Percentiles rank a stretch among this genome's conserved stretches.
phyloP scores from a whole-genome alignment of 2,888 invertebrate genomes.

The Melanchra persicariae region DNA sequence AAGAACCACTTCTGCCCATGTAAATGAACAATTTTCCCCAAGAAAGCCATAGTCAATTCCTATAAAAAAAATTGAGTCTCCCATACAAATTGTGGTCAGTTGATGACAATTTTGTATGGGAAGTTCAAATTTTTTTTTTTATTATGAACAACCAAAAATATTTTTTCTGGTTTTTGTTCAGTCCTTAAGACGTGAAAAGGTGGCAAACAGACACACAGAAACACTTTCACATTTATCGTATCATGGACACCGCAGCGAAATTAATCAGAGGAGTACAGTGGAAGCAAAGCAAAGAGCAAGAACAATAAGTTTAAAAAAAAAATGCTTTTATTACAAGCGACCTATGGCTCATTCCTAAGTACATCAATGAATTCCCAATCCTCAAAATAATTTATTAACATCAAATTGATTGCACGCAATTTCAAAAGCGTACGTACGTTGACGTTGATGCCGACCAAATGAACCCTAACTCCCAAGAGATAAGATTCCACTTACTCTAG shows the following conservation, averaged over 20 bases:
- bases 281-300: not conserved
- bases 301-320: too few species aligned
- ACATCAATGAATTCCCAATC: slow-evolving; percentile 15
- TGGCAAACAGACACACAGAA: not conserved
- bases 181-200: not conserved
- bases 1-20: too few species aligned
- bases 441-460: slow-evolving; percentile 10
- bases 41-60: too few species aligned
- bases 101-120: too few species aligned
- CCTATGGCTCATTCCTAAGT: not conserved
- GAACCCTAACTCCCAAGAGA: slow-evolving; percentile 22
- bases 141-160: too few species aligned
- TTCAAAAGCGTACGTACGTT: slow-evolving; percentile 4
- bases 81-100: too few species aligned
- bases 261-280: not conserved
- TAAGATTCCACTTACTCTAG: slow-evolving; percentile 24
- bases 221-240: not conserved
- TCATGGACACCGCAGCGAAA: not conserved
- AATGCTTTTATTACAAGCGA: not conserved
- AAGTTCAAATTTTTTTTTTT: too few species aligned
- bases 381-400: slow-evolving; percentile 16
- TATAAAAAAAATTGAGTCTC: too few species aligned
- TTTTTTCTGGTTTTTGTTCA: too few species aligned
- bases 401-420: slow-evolving; percentile 12
- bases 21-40: too few species aligned